Evolutionary conservation across 2,113 vertebrate genomes (phyloP), one percentile per base, ranked within the genome.

Genomic region (Taurulus bubalis): DNA sequence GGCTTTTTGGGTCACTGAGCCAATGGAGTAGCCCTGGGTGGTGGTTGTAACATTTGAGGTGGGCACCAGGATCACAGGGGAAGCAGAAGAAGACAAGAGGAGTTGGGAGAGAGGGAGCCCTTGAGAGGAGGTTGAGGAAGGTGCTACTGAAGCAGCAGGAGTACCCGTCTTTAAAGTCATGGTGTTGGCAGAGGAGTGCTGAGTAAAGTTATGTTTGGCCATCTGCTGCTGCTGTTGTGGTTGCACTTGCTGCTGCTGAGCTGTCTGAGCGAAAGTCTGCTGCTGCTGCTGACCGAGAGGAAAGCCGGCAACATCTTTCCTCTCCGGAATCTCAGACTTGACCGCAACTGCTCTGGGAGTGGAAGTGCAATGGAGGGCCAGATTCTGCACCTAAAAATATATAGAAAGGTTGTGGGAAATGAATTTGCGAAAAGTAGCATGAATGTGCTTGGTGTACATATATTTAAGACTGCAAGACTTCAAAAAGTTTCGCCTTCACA

Each of bases 21-120:
- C 97, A 47, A 98, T 95, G 16, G 97, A 91, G 67, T 95, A 96
- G 75, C 89, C 94, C 76, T 93, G 94, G 26, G 94, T 91, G 71
- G 95, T 92, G 71, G 94, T 94, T 47, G 94, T 53, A 22, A 94
- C 94, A 49, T 80, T 95, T 8, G 95, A 95, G 16, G 94, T 95
- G 40, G 95, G 94, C 40, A 96, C 94, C 71, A 95, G 84, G 73
- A 95, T 95, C 9, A 95, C 89, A 0, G 95, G 94, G 36, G 94
- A 91, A 14, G 95, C 70, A 2, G 98, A 97, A 34, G 97, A 95
- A 11, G 97, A 96, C 77, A 98, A 95, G 18, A 98, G 95, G 15
- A 98, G 95, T 87, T 98, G 98, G n/a, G 97, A 97, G 62, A 95
- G 91, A 47, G 95, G 94, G 45, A 94, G 87, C 0, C 91, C 92